A percentile compares a stretch with the other conserved stretches of the same genome.
These are phyloP conservation scores for Paracanthobrama guichenoti DNA, from an alignment of 2,113 vertebrate genomes.

Conservation along the genomic window DNA sequence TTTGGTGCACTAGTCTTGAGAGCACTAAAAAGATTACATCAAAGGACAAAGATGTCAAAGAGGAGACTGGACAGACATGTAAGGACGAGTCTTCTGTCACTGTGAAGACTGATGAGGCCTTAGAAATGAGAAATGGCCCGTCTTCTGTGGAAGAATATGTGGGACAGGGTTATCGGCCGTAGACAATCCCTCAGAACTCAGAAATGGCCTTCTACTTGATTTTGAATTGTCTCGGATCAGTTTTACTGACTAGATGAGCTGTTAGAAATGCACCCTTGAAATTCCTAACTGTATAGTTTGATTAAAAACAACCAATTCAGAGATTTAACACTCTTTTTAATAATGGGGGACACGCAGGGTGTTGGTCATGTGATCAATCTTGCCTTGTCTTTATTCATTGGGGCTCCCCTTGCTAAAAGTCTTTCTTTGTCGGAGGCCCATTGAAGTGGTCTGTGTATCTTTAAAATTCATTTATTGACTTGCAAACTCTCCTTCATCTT, in stretches of 20 bases:
- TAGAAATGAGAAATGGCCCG: constrained; percentile 8
- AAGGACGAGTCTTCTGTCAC: constrained; percentile 4
- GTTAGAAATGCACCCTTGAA: background rate
- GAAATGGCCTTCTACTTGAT: background rate
- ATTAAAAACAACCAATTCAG: constrained; percentile 40
- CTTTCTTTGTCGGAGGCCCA: constrained; percentile 41
- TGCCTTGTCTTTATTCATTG: constrained; percentile 35
- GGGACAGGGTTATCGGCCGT: constrained; percentile 23
- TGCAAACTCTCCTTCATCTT: constrained; percentile 23
- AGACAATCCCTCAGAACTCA: constrained; percentile 12
- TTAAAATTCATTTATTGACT: constrained; percentile 45
- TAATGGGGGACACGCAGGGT: constrained; percentile 40
- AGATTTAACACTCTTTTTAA: constrained; percentile 43
- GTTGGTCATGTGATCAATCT: constrained; percentile 37
- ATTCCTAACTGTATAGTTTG: constrained; percentile 25
- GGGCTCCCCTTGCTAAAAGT: constrained; percentile 49
- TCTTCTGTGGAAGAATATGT: constrained; percentile 2
- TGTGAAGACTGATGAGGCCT: constrained; percentile 20
- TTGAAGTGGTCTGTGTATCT: constrained; percentile 47
- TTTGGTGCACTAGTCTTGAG: no score
- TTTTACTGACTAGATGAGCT: constrained; percentile 16
- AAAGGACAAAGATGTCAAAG: constrained; percentile 15
- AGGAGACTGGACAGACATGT: constrained; percentile 24
- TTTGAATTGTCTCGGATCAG: background rate
- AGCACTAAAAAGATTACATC: background rate